Evolutionary conservation across 1,140 invertebrate species (phyloP), one percentile per base, ranked within the genome.

Genomic region (Lasioglossum albipes): DNA sequence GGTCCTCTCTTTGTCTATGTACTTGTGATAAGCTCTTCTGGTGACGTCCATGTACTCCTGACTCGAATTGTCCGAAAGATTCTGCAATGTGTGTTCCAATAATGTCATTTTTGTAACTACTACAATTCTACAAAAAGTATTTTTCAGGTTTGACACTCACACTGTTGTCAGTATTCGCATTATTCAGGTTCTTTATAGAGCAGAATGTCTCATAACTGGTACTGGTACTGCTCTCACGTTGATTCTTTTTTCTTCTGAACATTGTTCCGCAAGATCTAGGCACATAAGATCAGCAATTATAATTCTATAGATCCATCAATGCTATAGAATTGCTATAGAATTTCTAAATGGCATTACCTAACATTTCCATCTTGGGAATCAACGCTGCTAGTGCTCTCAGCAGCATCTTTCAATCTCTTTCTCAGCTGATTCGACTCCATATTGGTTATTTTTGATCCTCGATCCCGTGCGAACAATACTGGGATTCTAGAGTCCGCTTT

Each of bases 401-500:
- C 10, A 3, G 27, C 45, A 16, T 79, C 71, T 9, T 36, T 83
- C 12, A 61, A 61, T 41, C 75, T 77, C 22, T 71, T 85, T 20
- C 69, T 81, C 13, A 61, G 80, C 36, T 75, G 80, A 9, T 62
- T 36, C 62, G 69, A 9, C 27, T 86, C 74, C 27, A 69, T 57
- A 70, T 77, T 87, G 71, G 22, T 27, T 31, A 54, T 59, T 22
- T 73, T 84, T 72, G 36, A 18, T 42, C 77, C 45, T 59, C 84
- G 86, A 20, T 90, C 89, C 1, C 84, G 81, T 9, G 78, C 77
- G 31, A 81, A 83, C 1, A 87, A 61, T 20, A 91, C 72, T 0
- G 90, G 90, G 41, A 91, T 91, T 66, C 81, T 84, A 10, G 90
- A 91, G 73, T 90, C 90, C 73, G 68, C 57, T 84, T 70, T 88